These are phyloP conservation scores for Meandrina meandrites DNA, from an alignment of 92 coral and sea anemone species.

Conservation along the genomic window DNA sequence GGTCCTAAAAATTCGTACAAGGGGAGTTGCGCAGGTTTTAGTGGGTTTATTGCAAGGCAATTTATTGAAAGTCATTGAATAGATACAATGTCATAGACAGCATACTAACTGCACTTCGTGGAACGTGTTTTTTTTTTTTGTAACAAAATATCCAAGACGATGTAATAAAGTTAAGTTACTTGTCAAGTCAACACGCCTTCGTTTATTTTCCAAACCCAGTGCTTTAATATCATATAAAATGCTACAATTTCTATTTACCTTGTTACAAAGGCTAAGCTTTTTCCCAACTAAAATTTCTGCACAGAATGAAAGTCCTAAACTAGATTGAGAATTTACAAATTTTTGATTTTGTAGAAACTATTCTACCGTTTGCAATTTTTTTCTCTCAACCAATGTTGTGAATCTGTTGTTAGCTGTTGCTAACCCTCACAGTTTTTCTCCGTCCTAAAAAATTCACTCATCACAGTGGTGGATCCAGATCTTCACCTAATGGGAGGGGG, in stretches of 20 bases:
- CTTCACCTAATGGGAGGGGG: too few relatives aligned
- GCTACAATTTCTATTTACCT: conserved; percentile 4
- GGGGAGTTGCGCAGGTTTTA: background rate
- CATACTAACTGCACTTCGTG: background rate
- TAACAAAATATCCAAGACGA: background rate
- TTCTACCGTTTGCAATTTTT: background rate
- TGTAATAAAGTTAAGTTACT: background rate
- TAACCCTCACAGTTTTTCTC: background rate
- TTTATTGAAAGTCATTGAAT: too few relatives aligned
- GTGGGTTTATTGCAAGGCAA: background rate
- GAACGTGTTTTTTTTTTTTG: background rate
- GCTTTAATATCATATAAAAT: conserved; percentile 11
- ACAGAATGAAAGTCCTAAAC: background rate
- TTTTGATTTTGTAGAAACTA: background rate
- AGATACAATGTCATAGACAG: background rate
- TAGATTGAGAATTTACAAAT: background rate
- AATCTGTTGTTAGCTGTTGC: background rate
- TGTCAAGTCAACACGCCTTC: background rate
- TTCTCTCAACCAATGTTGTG: background rate
- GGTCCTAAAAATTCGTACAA: background rate
- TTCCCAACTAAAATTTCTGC: background rate
- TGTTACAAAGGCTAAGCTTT: background rate
- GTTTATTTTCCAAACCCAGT: background rate
- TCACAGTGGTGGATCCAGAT: too few relatives aligned
- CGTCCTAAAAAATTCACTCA: too few relatives aligned